Conservation (phyloP, 2,888 invertebrate species). For the Microdon myrmicae region DNA sequence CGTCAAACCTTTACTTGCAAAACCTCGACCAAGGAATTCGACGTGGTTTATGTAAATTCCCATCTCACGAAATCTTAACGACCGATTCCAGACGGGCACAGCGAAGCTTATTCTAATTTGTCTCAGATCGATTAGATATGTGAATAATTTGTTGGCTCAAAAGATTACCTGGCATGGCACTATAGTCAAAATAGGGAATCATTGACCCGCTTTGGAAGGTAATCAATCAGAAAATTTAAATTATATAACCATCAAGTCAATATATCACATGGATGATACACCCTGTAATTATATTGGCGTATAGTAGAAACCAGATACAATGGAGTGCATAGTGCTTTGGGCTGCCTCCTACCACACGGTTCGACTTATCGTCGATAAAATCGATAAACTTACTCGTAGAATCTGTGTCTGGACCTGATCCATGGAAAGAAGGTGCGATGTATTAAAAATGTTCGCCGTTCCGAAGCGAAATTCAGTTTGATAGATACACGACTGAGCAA, state of each 20-base stretch:
- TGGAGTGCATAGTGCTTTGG: constrained; percentile 17
- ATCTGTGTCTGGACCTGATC: too few relatives aligned
- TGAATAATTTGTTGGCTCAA: too few relatives aligned
- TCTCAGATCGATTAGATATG: too few relatives aligned
- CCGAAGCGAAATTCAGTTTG: constrained; percentile 37
- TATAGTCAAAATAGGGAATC: too few relatives aligned
- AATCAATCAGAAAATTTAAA: constrained; percentile 51
- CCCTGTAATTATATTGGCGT: constrained; percentile 45
- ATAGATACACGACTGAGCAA: constrained; percentile 55
- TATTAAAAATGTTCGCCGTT: constrained; percentile 32
- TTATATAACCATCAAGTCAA: constrained; percentile 48
- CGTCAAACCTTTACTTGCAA: too few relatives aligned
- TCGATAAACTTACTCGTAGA: constrained; percentile 25
- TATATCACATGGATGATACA: constrained; percentile 47
- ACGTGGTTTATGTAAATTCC: too few relatives aligned
- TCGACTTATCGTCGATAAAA: constrained; percentile 22
- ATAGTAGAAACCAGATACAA: constrained; percentile 37
- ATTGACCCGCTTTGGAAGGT: constrained; percentile 47
- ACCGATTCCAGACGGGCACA: too few relatives aligned
- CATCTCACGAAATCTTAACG: too few relatives aligned
- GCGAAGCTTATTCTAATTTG: too few relatives aligned
- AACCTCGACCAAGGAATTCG: too few relatives aligned
- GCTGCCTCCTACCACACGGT: constrained; percentile 28
- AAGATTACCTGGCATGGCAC: too few relatives aligned
- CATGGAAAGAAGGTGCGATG: too few relatives aligned